Evolutionary conservation across 2,113 vertebrate genomes (phyloP).

Genomic region (Alosa alosa): DNA sequence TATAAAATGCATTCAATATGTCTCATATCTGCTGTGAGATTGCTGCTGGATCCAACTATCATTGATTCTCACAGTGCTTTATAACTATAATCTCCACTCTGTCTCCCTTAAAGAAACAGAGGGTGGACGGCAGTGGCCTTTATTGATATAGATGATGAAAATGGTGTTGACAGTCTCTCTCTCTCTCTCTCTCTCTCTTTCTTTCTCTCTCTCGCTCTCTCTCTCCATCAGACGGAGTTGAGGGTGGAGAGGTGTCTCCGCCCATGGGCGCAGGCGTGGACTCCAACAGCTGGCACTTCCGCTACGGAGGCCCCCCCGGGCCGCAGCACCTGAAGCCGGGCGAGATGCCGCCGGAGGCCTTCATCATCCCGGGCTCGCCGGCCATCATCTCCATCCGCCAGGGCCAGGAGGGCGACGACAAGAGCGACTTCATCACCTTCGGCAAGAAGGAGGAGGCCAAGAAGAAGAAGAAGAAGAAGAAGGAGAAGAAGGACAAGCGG

Average conservation of each 20-base stretch:
- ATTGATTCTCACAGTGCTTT: neutral
- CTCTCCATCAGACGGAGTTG: constrained; percentile 80
- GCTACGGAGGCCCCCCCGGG: constrained; percentile 81
- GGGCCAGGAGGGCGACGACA: constrained; percentile 90
- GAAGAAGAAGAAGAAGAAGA: constrained; percentile 99
- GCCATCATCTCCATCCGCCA: constrained; percentile 99
- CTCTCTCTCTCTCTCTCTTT: constrained; percentile 36
- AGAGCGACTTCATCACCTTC: constrained; percentile 98
- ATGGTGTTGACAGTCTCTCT: neutral
- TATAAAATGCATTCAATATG: neutral
- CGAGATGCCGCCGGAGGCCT: constrained; percentile 97
- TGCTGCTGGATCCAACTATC: neutral
- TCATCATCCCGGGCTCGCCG: constrained; percentile 97
- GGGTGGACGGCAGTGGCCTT: neutral
- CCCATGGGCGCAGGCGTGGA: constrained; percentile 95
- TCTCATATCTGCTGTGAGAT: neutral
- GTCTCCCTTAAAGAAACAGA: neutral
- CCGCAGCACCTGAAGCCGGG: constrained; percentile 91
- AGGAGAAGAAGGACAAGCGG: constrained; percentile 95
- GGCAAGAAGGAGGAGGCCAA: constrained; percentile 98
- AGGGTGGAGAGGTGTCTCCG: constrained; percentile 94
- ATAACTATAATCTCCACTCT: neutral
- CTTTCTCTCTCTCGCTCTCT: constrained; percentile 51
- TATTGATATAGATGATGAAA: neutral
- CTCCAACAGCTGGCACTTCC: constrained; percentile 99